These are phyloP conservation scores for Diabrotica undecimpunctata DNA, from an alignment of 1,140 invertebrate species.

Conservation along the genomic window DNA sequence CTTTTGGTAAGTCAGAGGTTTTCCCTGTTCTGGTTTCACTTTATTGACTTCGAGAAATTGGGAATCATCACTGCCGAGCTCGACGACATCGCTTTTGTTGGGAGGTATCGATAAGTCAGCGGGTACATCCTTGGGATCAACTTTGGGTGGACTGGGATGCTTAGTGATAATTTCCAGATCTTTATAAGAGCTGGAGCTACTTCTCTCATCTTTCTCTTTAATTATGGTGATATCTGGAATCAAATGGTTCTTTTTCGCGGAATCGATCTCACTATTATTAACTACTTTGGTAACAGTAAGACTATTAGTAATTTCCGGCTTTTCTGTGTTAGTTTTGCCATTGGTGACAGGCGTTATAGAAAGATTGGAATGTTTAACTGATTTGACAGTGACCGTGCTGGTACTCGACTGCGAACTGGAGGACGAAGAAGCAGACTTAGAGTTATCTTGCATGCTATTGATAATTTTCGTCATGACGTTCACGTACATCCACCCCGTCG, in stretches of 20 bases:
- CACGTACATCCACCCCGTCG: slow-evolving; percentile 46
- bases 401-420: not conserved
- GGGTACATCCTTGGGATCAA: too few relatives aligned
- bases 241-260: not conserved
- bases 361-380: slow-evolving; percentile 25
- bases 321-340: slow-evolving; percentile 20
- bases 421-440: slow-evolving; percentile 3
- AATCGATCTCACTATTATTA: slow-evolving; percentile 7
- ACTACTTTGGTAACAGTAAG: slow-evolving; percentile 30
- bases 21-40: not conserved
- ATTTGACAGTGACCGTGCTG: slow-evolving; percentile 1
- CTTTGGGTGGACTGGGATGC: too few relatives aligned
- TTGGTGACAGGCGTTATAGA: slow-evolving; percentile 30
- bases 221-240: too few relatives aligned
- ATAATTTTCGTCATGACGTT: slow-evolving; percentile 39
- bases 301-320: slow-evolving; percentile 26
- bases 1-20: not conserved
- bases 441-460: slow-evolving; percentile 23
- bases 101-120: too few relatives aligned
- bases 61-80: too few relatives aligned
- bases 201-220: too few relatives aligned
- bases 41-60: too few relatives aligned
- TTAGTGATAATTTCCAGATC: too few relatives aligned
- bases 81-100: too few relatives aligned
- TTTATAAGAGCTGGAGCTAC: too few relatives aligned